Base-by-base conservation (phyloP, 2,888 invertebrate species). In the Heteromyza rotundicornis region DNA sequence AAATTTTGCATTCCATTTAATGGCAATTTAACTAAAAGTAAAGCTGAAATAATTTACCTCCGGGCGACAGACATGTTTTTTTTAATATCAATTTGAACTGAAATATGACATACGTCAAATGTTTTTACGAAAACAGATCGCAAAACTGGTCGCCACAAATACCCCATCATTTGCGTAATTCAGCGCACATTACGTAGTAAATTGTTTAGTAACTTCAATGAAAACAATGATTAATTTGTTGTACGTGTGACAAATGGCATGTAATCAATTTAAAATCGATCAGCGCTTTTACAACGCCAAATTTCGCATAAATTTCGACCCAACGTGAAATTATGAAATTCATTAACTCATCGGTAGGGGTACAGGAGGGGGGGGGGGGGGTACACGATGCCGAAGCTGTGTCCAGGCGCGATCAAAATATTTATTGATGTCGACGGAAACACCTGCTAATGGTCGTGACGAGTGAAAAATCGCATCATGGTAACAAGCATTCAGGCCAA, bases 401-500 rank as follows among this genome's bases (percentile, higher is more conserved):
- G 14, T 22, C 19, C 27, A 44, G 10, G 10, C 2, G 10, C 20
- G 47, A 36, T 47, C 56, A 61, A 57, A 61, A 62, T 59, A 62
- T 62, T 62, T 40, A 40, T 8, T 40, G 3, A 14, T 3, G 14
- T 40, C 14, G 40, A 40, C 40, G 40, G 59, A 53, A 63, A 60
- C 64, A 64, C 60, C 66, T 64, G 66, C 66, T 62, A 64, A 60
- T 59, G 59, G 51, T 54, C 44, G 60, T 60, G 62, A 64, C 56
- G 58, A 66, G 64, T 62, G 54, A 57, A 65, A 62, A 64, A 53
- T 54, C 40, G 53, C 55, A 44, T 12, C 19, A 22, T 24, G 27
- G 27, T 27, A 27, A 27, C 27, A 10, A 27, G 27, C 27, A 10
- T 7, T 7, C 27, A 10, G 2, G 12, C 51, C 32, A 10, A 7